Conservation (phyloP, 92 coral and sea anemone species). For the Epizoanthus illoricatus region DNA sequence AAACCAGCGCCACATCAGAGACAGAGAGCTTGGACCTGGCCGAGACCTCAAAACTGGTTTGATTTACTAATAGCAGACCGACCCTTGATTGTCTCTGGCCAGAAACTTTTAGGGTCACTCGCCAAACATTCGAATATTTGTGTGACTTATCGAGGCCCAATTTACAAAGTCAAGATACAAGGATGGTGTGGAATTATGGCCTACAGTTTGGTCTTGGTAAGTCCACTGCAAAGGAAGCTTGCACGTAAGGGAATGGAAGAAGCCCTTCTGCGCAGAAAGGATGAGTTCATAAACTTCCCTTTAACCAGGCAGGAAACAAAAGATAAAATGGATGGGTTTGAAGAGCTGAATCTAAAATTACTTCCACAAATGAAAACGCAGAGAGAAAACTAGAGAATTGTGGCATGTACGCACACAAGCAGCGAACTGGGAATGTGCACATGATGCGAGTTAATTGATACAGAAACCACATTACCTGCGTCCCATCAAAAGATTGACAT, state of each 20-base stretch:
- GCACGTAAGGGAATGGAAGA: slow-evolving; percentile 43
- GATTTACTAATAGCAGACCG: slow-evolving; percentile 25
- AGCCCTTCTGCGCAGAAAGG: slow-evolving; percentile 34
- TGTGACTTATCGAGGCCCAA: slow-evolving; percentile 50
- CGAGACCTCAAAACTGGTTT: slow-evolving; percentile 59
- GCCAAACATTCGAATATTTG: slow-evolving; percentile 56
- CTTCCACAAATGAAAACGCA: too few species aligned
- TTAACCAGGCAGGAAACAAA: slow-evolving; percentile 40
- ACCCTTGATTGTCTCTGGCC: slow-evolving; percentile 43
- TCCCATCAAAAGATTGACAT: too few species aligned
- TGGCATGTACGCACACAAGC: too few species aligned
- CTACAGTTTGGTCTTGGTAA: slow-evolving; percentile 52
- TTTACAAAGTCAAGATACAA: slow-evolving; percentile 48
- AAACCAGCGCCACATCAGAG: too few species aligned
- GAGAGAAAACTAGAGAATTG: too few species aligned
- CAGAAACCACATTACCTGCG: too few species aligned
- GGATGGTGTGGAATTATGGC: slow-evolving; percentile 47
- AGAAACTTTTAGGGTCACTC: slow-evolving; percentile 52
- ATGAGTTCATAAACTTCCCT: slow-evolving; percentile 52
- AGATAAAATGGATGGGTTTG: slow-evolving; percentile 46
- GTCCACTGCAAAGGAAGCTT: slow-evolving; percentile 47
- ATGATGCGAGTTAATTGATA: too few species aligned
- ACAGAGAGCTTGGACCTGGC: slow-evolving; percentile 50
- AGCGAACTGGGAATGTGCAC: too few species aligned
- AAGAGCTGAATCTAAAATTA: too few species aligned